phyloP scores from a whole-genome alignment of 2,888 invertebrate genomes.

The Tridacna gigas region DNA sequence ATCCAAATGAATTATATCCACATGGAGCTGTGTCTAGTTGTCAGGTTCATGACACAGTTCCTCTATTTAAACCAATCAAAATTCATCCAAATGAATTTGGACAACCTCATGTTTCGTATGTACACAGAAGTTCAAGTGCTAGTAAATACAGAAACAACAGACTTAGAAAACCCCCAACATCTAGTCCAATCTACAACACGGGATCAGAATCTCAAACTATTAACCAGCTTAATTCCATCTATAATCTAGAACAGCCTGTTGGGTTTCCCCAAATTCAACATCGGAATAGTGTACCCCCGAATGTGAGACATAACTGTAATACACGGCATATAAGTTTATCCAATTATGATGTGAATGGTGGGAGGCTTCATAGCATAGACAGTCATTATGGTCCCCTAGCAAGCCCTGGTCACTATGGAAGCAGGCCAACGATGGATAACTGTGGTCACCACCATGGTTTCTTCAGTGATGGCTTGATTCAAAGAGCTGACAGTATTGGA shows the following conservation, averaged over 20 bases:
- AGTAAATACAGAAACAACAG: constrained; percentile 40
- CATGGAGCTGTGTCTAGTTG: constrained; percentile 38
- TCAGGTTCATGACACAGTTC: constrained; percentile 67
- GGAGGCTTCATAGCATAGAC: constrained; percentile 61
- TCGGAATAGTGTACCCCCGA: constrained; percentile 20
- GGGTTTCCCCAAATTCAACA: constrained; percentile 11
- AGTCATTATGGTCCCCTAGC: constrained; percentile 57
- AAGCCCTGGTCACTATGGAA: constrained; percentile 50
- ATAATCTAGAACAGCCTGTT: constrained; percentile 12
- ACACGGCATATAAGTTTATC: constrained; percentile 58
- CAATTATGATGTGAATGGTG: constrained; percentile 61
- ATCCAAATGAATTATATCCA: constrained; percentile 64
- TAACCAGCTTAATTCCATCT: constrained; percentile 20
- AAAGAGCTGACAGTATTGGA: constrained; percentile 62
- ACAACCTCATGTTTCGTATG: constrained; percentile 55
- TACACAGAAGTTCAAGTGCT: constrained; percentile 55
- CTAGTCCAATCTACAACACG: constrained; percentile 62
- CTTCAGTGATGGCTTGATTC: constrained; percentile 30
- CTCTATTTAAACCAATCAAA: constrained; percentile 75
- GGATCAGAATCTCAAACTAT: constrained; percentile 53
- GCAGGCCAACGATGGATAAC: constrained; percentile 33
- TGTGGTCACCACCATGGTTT: constrained; percentile 42
- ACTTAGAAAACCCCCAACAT: constrained; percentile 50
- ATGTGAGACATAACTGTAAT: constrained; percentile 30
- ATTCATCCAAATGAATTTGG: constrained; percentile 66